phyloP scores from a whole-genome alignment of 2,797 vertebrate genomes.

The Phalanger gymnotis region DNA sequence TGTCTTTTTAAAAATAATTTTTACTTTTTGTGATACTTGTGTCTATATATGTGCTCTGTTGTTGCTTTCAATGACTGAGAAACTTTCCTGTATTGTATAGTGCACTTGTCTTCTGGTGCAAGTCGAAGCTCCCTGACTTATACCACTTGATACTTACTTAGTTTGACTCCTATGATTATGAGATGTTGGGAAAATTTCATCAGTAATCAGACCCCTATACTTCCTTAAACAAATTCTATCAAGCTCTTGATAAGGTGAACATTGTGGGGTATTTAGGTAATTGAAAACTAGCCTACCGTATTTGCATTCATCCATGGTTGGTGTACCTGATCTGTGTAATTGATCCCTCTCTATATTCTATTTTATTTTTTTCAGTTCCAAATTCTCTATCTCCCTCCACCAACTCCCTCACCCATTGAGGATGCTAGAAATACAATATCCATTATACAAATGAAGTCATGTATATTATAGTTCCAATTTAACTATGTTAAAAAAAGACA shows the following conservation, averaged over 20 bases:
- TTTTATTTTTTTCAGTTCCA: neutral
- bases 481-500: neutral
- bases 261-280: neutral
- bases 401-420: neutral
- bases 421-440: neutral
- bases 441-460: neutral
- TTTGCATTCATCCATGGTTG: neutral
- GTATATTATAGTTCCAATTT: neutral
- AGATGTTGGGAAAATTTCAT: neutral
- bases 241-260: no score
- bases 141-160: neutral
- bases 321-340: neutral
- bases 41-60: neutral
- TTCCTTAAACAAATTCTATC: neutral
- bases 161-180: neutral
- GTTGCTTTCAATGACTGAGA: neutral
- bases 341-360: neutral
- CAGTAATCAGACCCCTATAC: neutral
- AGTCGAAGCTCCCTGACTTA: neutral
- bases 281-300: neutral
- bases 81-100: neutral
- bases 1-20: neutral
- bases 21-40: neutral
- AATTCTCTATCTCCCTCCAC: neutral
- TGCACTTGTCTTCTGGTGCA: neutral